A percentile compares a stretch with the other conserved stretches of the same genome.
phyloP scores from a whole-genome alignment of 2,797 vertebrate genomes.

The Paramormyrops hopkinsi region DNA sequence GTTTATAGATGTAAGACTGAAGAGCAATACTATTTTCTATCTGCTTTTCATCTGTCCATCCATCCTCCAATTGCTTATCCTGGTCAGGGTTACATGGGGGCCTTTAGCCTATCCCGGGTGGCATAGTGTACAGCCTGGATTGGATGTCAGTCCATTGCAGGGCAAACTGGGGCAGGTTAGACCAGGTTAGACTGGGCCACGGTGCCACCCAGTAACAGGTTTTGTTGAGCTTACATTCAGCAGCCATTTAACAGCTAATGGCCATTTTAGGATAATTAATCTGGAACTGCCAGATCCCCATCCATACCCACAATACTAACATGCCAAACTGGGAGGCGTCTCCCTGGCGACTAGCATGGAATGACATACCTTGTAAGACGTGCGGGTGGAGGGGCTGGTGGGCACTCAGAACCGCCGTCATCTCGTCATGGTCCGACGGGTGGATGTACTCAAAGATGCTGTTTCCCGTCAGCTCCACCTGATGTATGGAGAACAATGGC shows the following conservation, averaged over 20 bases:
- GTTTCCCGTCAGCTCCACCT: conserved; percentile 95
- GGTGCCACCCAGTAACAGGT: neutral
- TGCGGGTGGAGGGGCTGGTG: conserved; percentile 76
- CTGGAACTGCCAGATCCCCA: neutral
- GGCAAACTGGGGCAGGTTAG: neutral
- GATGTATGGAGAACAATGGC: conserved; percentile 15
- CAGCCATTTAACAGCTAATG: neutral
- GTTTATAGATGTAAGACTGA: neutral
- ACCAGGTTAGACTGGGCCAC: no score
- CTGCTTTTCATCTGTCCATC: neutral
- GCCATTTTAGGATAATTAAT: neutral
- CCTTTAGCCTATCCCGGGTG: neutral
- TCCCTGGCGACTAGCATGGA: neutral
- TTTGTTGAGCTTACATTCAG: neutral
- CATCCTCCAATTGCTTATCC: neutral
- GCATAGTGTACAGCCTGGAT: neutral
- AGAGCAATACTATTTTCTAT: neutral
- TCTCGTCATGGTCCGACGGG: conserved; percentile 89
- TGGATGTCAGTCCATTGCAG: neutral
- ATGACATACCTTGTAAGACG: conserved; percentile 72
- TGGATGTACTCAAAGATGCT: conserved; percentile 96
- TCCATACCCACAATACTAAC: neutral
- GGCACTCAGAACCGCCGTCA: conserved; percentile 81
- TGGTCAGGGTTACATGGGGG: neutral
- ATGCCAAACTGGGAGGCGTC: neutral